phyloP scores from a whole-genome alignment of 2,888 invertebrate genomes.

The Brachylomia viminalis region DNA sequence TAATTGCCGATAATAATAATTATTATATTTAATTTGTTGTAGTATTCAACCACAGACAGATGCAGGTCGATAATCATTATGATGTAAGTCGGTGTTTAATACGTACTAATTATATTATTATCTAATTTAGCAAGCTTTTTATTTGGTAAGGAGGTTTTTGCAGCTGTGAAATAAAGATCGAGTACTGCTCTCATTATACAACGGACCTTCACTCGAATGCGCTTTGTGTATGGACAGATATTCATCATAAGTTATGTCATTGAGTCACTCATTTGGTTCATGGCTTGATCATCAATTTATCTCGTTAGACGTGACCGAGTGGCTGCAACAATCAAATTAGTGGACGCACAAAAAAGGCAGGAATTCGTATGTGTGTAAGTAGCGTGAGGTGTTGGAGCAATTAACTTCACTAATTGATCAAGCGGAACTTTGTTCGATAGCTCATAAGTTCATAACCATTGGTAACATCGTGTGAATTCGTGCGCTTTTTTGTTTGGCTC shows the following conservation, averaged over 20 bases:
- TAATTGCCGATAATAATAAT: slow-evolving; percentile 59
- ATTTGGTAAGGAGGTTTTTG: slow-evolving; percentile 25
- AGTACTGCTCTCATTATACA: slow-evolving; percentile 20
- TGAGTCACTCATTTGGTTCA: slow-evolving; percentile 56
- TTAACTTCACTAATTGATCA: slow-evolving; percentile 64
- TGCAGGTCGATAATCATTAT: slow-evolving; percentile 59
- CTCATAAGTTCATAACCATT: slow-evolving; percentile 61
- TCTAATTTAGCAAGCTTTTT: slow-evolving; percentile 46
- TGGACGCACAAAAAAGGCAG: slow-evolving; percentile 49
- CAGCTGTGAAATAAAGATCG: slow-evolving; percentile 16
- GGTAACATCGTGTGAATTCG: slow-evolving; percentile 67
- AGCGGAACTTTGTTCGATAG: slow-evolving; percentile 67
- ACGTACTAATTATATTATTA: slow-evolving; percentile 53
- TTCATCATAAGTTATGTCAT: slow-evolving; percentile 56
- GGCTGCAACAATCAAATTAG: slow-evolving; percentile 57
- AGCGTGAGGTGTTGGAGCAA: slow-evolving; percentile 56
- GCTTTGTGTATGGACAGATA: slow-evolving; percentile 28
- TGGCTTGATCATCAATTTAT: slow-evolving; percentile 57
- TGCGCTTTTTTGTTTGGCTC: slow-evolving; percentile 59
- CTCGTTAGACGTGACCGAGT: slow-evolving; percentile 63
- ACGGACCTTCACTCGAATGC: slow-evolving; percentile 28
- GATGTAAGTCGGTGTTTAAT: slow-evolving; percentile 55
- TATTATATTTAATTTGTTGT: slow-evolving; percentile 52
- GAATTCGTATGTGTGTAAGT: slow-evolving; percentile 46
- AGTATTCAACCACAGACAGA: slow-evolving; percentile 43